Evolutionary conservation across 2,888 invertebrate genomes (phyloP).

Genomic region (Coelopa pilipes): DNA sequence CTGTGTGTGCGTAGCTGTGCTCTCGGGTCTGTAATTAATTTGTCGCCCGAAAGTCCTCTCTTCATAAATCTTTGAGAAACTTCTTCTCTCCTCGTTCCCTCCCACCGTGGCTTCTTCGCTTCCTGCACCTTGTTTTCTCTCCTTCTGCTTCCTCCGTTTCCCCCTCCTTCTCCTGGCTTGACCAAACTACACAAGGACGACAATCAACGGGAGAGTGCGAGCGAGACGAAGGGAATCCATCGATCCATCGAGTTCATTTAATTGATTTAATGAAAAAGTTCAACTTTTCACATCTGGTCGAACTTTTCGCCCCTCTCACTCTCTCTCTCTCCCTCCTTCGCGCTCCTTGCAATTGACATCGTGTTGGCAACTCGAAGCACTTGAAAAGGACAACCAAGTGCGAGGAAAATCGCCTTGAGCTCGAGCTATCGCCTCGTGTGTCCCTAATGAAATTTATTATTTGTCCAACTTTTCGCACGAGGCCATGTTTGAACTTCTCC

Average conservation of each 20-base stretch:
- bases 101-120: neutral
- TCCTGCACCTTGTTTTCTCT: neutral
- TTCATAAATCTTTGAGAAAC: slow-evolving; percentile 4
- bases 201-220: too few relatives aligned
- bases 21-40: slow-evolving; percentile 10
- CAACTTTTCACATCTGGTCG: neutral
- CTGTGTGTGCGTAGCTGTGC: too few relatives aligned
- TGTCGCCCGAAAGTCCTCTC: slow-evolving; percentile 7
- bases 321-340: neutral
- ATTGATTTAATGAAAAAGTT: slow-evolving; percentile 11
- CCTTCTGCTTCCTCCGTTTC: too few relatives aligned
- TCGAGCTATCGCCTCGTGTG: too few relatives aligned
- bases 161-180: too few relatives aligned
- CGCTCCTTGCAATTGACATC: neutral
- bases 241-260: neutral
- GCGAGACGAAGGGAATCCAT: too few relatives aligned
- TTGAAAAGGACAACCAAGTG: too few relatives aligned
- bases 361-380: too few relatives aligned
- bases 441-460: neutral
- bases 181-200: too few relatives aligned
- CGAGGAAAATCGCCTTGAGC: too few relatives aligned
- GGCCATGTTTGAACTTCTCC: too few relatives aligned
- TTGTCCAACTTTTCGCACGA: neutral
- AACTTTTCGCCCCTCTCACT: neutral
- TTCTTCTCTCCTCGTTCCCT: neutral